A percentile compares a stretch with the other conserved stretches of the same genome.
Conservation (phyloP, 2,888 invertebrate species). For the Dryadula phaetusa region DNA sequence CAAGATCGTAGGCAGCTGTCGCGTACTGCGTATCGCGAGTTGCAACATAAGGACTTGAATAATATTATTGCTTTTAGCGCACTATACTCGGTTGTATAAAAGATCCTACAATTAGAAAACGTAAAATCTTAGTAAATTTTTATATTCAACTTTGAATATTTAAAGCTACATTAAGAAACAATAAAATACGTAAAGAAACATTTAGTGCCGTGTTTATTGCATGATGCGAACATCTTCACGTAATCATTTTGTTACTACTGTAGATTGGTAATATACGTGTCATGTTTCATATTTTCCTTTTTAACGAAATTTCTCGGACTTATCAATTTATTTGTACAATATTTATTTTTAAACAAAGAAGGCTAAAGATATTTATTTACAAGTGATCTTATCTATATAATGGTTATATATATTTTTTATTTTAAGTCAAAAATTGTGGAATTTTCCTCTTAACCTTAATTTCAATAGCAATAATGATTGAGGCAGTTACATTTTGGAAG, state of each 20-base stretch:
- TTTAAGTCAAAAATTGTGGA: background rate
- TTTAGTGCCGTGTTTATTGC: conserved; percentile 10
- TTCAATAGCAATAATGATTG: conserved; percentile 10
- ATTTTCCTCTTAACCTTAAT: background rate
- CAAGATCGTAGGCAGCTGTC: conserved; percentile 55
- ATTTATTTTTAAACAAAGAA: too few relatives aligned
- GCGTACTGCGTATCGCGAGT: conserved; percentile 46
- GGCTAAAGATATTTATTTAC: too few relatives aligned
- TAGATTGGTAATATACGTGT: conserved; percentile 17
- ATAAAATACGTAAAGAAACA: conserved; percentile 13
- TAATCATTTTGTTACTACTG: conserved; percentile 16
- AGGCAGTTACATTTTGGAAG: conserved; percentile 16
- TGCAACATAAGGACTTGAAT: conserved; percentile 50
- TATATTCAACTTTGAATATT: background rate
- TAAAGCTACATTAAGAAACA: background rate
- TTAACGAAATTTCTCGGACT: background rate
- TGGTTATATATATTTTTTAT: background rate
- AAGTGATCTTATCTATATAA: background rate
- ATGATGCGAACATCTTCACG: conserved; percentile 19
- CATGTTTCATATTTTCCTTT: conserved; percentile 3
- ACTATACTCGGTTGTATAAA: background rate
- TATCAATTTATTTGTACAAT: background rate
- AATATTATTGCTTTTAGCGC: background rate
- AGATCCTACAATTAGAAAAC: background rate
- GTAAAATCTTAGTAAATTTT: background rate